Evolutionary conservation across 2,888 invertebrate species (phyloP).

Genomic region (Plagodis pulveraria): DNA sequence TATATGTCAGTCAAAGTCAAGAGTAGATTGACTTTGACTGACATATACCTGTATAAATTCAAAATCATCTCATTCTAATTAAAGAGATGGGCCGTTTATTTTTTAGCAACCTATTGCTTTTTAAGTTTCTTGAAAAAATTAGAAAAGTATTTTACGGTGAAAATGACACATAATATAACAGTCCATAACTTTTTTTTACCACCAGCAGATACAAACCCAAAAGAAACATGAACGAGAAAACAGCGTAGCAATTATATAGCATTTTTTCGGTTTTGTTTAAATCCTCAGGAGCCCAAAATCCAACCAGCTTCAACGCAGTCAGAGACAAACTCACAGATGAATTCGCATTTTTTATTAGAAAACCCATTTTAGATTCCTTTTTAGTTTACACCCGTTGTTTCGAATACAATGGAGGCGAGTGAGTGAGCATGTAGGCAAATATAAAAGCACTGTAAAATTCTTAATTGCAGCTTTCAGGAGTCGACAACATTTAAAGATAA

Average conservation of each 20-base stretch:
- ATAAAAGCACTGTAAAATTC: slow-evolving; percentile 37
- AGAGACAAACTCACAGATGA: slow-evolving; percentile 62
- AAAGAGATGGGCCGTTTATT: too few species aligned
- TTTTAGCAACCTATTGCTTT: too few species aligned
- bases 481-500: slow-evolving; percentile 36
- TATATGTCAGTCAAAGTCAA: too few species aligned
- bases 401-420: slow-evolving; percentile 23
- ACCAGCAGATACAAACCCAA: slow-evolving; percentile 59
- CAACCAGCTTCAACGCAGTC: slow-evolving; percentile 59
- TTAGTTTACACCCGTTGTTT: slow-evolving; percentile 17
- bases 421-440: slow-evolving; percentile 35
- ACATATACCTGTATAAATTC: too few species aligned
- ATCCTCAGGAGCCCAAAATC: slow-evolving; percentile 68
- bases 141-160: too few species aligned
- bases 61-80: too few species aligned
- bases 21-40: too few species aligned
- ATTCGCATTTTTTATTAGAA: slow-evolving; percentile 61
- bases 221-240: slow-evolving; percentile 65
- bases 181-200: too few species aligned
- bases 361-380: slow-evolving; percentile 44
- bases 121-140: too few species aligned
- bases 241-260: slow-evolving; percentile 60
- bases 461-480: slow-evolving; percentile 48
- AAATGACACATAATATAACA: too few species aligned
- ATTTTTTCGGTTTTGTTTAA: slow-evolving; percentile 38